Percentiles rank a stretch among this genome's conserved stretches.
Evolutionary conservation across 2,888 invertebrate genomes (phyloP).

Genomic region (Agelastica alni): DNA sequence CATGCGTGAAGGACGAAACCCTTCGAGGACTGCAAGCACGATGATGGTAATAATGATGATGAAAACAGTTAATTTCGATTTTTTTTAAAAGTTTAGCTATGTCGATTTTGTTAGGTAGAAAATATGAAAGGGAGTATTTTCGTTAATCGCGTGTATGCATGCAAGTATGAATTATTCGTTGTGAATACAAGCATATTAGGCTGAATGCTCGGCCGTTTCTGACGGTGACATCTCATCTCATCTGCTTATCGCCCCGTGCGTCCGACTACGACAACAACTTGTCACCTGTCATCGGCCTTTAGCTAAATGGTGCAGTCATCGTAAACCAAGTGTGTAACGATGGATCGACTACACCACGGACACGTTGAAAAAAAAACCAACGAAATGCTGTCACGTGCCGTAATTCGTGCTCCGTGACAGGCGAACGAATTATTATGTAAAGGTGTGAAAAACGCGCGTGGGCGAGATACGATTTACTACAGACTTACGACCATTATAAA

Average conservation of each 20-base stretch:
- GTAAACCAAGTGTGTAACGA: slow-evolving; percentile 12
- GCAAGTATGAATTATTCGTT: too few species aligned
- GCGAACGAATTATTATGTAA: slow-evolving; percentile 11
- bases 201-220: too few species aligned
- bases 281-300: slow-evolving; percentile 39
- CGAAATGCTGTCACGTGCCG: background rate
- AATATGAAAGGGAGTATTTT: too few species aligned
- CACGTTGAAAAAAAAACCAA: slow-evolving; percentile 5
- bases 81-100: too few species aligned
- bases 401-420: slow-evolving; percentile 10
- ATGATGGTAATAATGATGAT: too few species aligned
- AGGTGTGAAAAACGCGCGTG: slow-evolving; percentile 17
- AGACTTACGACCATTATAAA: background rate
- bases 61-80: too few species aligned
- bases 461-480: slow-evolving; percentile 5
- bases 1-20: too few species aligned
- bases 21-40: too few species aligned
- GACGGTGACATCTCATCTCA: slow-evolving; percentile 34
- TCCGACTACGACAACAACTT: slow-evolving; percentile 31
- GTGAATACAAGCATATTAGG: slow-evolving; percentile 12
- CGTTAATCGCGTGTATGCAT: too few species aligned
- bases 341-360: background rate
- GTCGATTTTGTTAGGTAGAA: too few species aligned
- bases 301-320: slow-evolving; percentile 7
- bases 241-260: slow-evolving; percentile 35